Evolutionary conservation across 1,140 invertebrate genomes (phyloP).

Genomic region (Fopius arisanus): DNA sequence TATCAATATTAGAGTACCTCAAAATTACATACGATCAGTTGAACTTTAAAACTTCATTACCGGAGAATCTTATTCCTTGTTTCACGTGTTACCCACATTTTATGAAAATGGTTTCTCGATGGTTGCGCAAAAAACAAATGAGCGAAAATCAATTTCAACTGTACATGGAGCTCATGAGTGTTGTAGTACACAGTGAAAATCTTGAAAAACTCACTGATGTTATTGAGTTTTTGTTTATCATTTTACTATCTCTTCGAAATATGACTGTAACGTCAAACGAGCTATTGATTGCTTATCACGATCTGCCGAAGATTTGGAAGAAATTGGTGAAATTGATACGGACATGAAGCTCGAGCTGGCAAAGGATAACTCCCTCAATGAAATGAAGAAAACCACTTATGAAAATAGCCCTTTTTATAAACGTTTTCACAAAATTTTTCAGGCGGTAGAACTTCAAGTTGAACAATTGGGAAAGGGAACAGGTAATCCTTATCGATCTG

Average conservation of each 20-base stretch:
- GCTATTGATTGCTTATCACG: too few relatives aligned
- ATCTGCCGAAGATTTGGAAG: too few relatives aligned
- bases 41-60: neutral
- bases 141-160: neutral
- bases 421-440: neutral
- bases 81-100: conserved; percentile 21
- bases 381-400: neutral
- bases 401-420: neutral
- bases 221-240: neutral
- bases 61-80: neutral
- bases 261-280: too few relatives aligned
- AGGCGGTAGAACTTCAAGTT: neutral
- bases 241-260: too few relatives aligned
- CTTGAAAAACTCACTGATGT: neutral
- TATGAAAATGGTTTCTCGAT: conserved; percentile 26
- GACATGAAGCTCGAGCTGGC: too few relatives aligned
- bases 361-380: too few relatives aligned
- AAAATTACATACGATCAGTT: neutral
- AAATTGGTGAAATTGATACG: neutral
- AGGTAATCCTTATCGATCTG: conserved; percentile 3
- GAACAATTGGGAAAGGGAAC: neutral
- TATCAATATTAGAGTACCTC: conserved; percentile 17
- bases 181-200: conserved; percentile 4
- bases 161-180: conserved; percentile 19
- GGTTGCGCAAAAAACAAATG: conserved; percentile 3